Conservation (phyloP, 2,113 vertebrate genomes). For the Microcebus lehilahytsara region DNA sequence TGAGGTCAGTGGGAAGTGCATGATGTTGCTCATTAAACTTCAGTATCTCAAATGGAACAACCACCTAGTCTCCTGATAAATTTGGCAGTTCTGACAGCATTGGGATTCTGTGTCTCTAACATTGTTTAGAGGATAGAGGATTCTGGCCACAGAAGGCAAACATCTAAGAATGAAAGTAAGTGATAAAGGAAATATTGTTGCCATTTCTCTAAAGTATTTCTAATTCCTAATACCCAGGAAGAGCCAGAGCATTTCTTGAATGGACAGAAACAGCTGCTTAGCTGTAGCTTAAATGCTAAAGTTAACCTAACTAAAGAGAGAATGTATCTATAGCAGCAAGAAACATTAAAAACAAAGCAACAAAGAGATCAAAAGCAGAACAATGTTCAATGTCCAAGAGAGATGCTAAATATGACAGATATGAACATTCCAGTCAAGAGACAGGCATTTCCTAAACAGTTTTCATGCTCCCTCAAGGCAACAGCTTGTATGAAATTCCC, state of each 20-base stretch:
- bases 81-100: background rate
- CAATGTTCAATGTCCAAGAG: background rate
- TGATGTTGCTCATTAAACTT: background rate
- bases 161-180: background rate
- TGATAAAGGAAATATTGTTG: background rate
- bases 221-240: background rate
- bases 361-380: background rate
- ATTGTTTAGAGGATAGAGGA: background rate
- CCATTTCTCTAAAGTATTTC: background rate
- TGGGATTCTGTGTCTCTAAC: background rate
- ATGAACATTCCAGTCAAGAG: background rate
- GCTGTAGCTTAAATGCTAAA: background rate
- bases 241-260: background rate
- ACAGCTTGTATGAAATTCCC: background rate
- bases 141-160: background rate
- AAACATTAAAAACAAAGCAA: background rate
- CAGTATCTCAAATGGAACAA: background rate
- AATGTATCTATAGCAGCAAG: background rate
- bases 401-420: background rate
- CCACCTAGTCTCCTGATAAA: background rate
- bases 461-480: background rate
- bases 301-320: background rate
- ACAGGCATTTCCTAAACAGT: background rate
- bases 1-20: background rate
- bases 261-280: background rate